Evolutionary conservation across 64 coral and sea anemone species (phyloP).

Genomic region (Acropora tenuis): DNA sequence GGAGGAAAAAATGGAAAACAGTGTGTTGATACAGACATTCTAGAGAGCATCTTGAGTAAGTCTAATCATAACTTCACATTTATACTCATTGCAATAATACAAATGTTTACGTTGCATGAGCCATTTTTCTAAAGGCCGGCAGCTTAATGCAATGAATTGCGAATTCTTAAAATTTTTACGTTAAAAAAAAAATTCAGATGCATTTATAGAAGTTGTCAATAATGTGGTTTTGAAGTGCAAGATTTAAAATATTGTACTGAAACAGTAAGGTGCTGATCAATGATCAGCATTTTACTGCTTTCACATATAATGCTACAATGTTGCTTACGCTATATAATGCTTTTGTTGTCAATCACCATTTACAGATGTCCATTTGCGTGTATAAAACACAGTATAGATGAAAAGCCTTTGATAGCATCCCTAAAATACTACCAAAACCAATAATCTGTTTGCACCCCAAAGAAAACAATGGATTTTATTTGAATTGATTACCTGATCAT

Average conservation of each 20-base stretch:
- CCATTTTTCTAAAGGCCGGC: not conserved
- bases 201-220: conserved; percentile 18
- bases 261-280: not conserved
- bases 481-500: not conserved
- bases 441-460: too few species aligned
- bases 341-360: not conserved
- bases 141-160: conserved; percentile 9
- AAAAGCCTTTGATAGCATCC: conserved; percentile 3
- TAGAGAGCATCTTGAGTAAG: conserved; percentile 47
- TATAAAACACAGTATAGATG: conserved; percentile 1
- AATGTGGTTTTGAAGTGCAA: conserved; percentile 1
- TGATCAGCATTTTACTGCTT: conserved; percentile 12
- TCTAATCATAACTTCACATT: conserved; percentile 11
- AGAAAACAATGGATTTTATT: not conserved
- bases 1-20: not conserved
- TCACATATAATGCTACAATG: not conserved
- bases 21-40: not conserved
- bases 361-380: not conserved
- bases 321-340: too few species aligned
- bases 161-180: conserved; percentile 13
- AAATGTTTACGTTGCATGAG: conserved; percentile 11
- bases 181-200: conserved; percentile 1
- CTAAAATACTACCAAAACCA: not conserved
- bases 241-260: not conserved
- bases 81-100: conserved; percentile 12